phyloP scores from a whole-genome alignment of 2,888 invertebrate species.

The Drosophila infuscata region DNA sequence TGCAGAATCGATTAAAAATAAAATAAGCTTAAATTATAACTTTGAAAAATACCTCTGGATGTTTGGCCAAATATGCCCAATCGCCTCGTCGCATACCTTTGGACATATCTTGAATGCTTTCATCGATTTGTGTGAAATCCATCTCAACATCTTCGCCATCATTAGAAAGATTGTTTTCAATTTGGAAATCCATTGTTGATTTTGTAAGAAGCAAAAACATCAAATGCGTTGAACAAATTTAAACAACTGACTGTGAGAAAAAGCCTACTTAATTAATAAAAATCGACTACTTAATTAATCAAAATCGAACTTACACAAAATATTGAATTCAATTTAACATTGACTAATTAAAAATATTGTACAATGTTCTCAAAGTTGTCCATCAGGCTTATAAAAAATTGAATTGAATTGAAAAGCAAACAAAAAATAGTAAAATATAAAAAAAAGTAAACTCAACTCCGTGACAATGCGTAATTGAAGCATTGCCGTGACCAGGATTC shows the following conservation, averaged over 20 bases:
- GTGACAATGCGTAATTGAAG: constrained; percentile 65
- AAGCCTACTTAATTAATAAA: constrained; percentile 1
- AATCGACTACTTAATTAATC: constrained; percentile 10
- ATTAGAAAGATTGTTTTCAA: neutral
- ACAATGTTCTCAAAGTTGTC: too few relatives aligned
- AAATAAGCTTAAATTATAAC: too few relatives aligned
- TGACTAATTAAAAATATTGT: too few relatives aligned
- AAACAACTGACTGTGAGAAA: neutral
- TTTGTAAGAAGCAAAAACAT: neutral
- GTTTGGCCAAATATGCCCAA: constrained; percentile 55
- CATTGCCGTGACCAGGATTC: constrained; percentile 77
- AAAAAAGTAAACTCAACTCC: constrained; percentile 54
- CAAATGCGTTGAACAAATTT: neutral
- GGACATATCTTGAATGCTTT: constrained; percentile 42
- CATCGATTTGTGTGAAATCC: constrained; percentile 30
- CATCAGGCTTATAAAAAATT: too few relatives aligned
- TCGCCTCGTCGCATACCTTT: constrained; percentile 52
- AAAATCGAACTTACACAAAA: neutral
- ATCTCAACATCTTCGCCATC: neutral
- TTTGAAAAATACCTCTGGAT: constrained; percentile 49
- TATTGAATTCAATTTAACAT: neutral
- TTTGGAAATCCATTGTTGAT: constrained; percentile 6
- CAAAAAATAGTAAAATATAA: neutral
- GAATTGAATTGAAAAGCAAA: neutral
- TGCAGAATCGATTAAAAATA: neutral